Percentiles rank a stretch among this genome's conserved stretches.
These are phyloP conservation scores for Tinea trinotella DNA, from an alignment of 2,888 invertebrate species.

Conservation along the genomic window DNA sequence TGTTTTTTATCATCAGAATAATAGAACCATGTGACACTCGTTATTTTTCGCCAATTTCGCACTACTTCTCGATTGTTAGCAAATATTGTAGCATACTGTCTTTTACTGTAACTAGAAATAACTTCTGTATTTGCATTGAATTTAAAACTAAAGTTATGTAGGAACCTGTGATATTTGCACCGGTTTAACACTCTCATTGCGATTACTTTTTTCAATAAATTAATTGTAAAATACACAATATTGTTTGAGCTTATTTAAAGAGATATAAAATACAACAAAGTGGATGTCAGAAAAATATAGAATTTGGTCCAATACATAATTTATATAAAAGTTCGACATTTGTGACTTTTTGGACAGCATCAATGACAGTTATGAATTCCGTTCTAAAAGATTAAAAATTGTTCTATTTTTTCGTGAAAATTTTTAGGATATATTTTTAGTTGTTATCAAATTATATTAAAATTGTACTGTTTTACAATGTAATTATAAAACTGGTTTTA, in stretches of 20 bases:
- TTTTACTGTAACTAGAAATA: constrained; percentile 23
- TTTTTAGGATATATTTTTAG: too few species aligned
- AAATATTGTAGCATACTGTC: constrained; percentile 30
- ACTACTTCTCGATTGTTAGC: constrained; percentile 28
- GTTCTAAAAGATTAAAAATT: not conserved
- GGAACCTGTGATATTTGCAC: not conserved
- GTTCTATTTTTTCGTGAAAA: too few species aligned
- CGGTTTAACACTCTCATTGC: constrained; percentile 3
- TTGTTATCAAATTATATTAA: too few species aligned
- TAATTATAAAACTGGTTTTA: too few species aligned
- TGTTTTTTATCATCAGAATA: constrained; percentile 54
- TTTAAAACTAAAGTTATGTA: constrained; percentile 4
- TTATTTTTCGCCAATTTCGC: constrained; percentile 31
- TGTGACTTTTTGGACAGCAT: not conserved
- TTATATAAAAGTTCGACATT: not conserved
- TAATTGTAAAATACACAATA: not conserved
- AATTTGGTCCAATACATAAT: not conserved
- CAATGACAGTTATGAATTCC: not conserved
- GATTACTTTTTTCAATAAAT: not conserved
- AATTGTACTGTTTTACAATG: too few species aligned
- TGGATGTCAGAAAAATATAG: not conserved
- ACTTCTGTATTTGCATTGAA: not conserved
- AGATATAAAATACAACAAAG: not conserved
- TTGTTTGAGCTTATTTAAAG: not conserved
- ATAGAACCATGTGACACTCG: constrained; percentile 39